phyloP scores from a whole-genome alignment of 1,140 invertebrate species.

The Orius insidiosus region DNA sequence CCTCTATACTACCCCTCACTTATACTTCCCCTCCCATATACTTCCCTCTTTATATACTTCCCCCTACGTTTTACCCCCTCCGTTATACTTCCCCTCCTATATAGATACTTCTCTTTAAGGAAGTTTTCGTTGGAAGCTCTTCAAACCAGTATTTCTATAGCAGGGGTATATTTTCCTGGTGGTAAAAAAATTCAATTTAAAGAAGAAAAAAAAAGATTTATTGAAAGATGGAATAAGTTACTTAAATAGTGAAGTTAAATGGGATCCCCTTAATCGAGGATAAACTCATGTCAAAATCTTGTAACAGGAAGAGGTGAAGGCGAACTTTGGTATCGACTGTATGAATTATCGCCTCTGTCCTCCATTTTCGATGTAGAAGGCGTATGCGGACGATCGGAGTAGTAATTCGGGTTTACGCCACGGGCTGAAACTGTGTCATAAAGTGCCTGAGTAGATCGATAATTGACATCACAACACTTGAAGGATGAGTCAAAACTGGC shows the following conservation, averaged over 20 bases:
- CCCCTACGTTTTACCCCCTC: no score
- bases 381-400: constrained; percentile 18
- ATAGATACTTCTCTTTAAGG: no score
- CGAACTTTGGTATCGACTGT: constrained; percentile 20
- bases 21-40: no score
- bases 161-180: no score
- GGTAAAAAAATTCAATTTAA: no score
- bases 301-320: constrained; percentile 22
- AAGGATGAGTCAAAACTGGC: constrained; percentile 19
- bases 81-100: no score
- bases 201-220: no score
- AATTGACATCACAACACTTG: constrained; percentile 22
- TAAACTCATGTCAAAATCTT: constrained; percentile 19
- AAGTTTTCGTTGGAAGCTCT: no score
- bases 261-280: constrained; percentile 11
- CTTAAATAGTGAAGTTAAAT: not conserved
- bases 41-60: no score
- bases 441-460: constrained; percentile 23
- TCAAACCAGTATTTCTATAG: no score
- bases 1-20: no score
- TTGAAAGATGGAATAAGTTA: not conserved
- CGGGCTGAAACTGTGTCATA: constrained; percentile 22
- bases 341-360: constrained; percentile 18
- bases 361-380: constrained; percentile 20
- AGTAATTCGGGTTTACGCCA: constrained; percentile 20